These are phyloP conservation scores for Echinops telfairi DNA, from an alignment of 2,113 vertebrate genomes.

Conservation along the genomic window DNA sequence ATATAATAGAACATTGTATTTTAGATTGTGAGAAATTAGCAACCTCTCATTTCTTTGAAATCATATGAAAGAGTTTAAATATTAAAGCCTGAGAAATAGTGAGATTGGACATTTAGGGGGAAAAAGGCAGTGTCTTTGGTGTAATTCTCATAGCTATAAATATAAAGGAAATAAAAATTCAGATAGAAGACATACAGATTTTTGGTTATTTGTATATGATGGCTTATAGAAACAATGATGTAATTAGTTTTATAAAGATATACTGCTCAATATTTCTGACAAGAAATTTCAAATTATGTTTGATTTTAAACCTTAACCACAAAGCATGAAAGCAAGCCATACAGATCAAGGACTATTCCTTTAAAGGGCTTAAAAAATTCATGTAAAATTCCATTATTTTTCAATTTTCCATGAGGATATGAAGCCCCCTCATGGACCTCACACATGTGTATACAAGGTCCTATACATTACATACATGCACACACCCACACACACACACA, in stretches of 20 bases:
- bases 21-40: constrained; percentile 2
- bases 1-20: constrained; percentile 6
- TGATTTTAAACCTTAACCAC: neutral
- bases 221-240: neutral
- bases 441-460: too few species aligned
- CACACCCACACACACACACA: too few species aligned
- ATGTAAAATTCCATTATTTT: too few species aligned
- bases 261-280: neutral
- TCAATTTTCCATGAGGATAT: too few species aligned
- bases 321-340: too few species aligned
- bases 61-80: neutral
- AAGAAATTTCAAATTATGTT: neutral
- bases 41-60: constrained; percentile 55
- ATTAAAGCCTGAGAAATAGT: neutral
- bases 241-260: neutral
- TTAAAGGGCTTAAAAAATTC: too few species aligned
- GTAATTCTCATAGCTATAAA: constrained; percentile 12
- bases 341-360: too few species aligned
- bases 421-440: too few species aligned
- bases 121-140: neutral
- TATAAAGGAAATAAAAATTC: neutral
- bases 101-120: neutral
- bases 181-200: neutral
- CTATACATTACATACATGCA: too few species aligned
- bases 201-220: constrained; percentile 17